Evolutionary conservation across 2,797 vertebrate species (phyloP).

Genomic region (Tokudaia tokunoshimensis): DNA sequence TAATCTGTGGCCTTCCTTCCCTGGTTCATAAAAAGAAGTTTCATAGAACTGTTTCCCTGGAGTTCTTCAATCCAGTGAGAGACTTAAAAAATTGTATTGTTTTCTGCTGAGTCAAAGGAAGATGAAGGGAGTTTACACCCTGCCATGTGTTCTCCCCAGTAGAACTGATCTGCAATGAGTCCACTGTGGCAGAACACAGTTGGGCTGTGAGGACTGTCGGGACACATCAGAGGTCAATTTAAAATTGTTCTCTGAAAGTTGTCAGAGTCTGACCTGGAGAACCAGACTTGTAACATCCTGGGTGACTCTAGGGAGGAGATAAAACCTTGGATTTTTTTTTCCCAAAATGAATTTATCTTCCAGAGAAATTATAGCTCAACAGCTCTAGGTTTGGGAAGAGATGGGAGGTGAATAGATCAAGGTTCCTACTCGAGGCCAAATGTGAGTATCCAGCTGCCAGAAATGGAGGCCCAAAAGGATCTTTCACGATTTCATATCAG

Average conservation of each 20-base stretch:
- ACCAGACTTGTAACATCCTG: constrained; percentile 65
- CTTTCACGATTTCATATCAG: neutral
- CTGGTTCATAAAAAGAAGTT: constrained; percentile 59
- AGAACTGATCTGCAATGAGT: constrained; percentile 10
- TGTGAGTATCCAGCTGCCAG: constrained; percentile 27
- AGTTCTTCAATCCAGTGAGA: constrained; percentile 65
- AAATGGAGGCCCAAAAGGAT: neutral
- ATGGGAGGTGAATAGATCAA: constrained; percentile 33
- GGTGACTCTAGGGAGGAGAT: constrained; percentile 62
- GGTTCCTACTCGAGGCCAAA: neutral
- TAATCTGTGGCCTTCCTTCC: constrained; percentile 28
- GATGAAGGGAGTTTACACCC: constrained; percentile 60
- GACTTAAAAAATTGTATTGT: constrained; percentile 29
- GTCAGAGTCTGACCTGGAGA: constrained; percentile 34
- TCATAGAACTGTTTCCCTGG: constrained; percentile 33
- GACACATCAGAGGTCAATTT: constrained; percentile 70
- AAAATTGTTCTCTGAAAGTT: constrained; percentile 70
- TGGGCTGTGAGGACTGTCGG: neutral
- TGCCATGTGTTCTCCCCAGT: neutral
- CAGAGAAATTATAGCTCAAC: neutral
- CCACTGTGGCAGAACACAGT: constrained; percentile 21
- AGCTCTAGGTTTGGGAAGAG: constrained; percentile 49
- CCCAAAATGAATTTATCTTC: constrained; percentile 49
- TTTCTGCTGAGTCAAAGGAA: constrained; percentile 70
- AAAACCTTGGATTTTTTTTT: constrained; percentile 33